Evolutionary conservation across 1,140 invertebrate species (phyloP).

Genomic region (Sycobia sp.): DNA sequence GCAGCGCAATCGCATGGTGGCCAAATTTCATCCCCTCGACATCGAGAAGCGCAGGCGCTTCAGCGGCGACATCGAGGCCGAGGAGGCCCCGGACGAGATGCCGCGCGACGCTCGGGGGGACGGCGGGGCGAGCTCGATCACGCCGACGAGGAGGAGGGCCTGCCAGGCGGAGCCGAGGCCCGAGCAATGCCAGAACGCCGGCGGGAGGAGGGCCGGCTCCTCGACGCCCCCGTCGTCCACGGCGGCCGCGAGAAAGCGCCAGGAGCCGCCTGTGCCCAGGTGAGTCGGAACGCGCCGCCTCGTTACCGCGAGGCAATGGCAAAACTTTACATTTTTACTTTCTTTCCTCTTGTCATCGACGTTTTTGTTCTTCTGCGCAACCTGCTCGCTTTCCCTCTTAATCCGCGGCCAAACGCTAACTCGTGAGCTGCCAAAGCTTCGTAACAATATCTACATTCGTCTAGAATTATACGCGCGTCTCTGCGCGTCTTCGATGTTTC

Average conservation of each 20-base stretch:
- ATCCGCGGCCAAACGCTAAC: too few species aligned
- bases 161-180: slow-evolving; percentile 46
- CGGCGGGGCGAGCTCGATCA: too few species aligned
- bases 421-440: too few species aligned
- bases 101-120: too few species aligned
- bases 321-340: neutral
- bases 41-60: neutral
- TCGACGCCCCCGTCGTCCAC: slow-evolving; percentile 38
- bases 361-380: neutral
- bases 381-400: too few species aligned
- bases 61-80: neutral
- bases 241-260: slow-evolving; percentile 31
- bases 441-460: too few species aligned
- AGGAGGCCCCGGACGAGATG: neutral
- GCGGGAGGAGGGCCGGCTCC: too few species aligned
- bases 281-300: neutral
- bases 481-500: too few species aligned
- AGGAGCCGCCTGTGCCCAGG: too few species aligned
- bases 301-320: too few species aligned
- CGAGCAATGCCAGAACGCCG: neutral
- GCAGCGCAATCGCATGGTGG: slow-evolving; percentile 46
- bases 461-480: too few species aligned
- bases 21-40: slow-evolving; percentile 41
- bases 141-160: slow-evolving; percentile 40
- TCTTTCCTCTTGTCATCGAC: neutral